Evolutionary conservation across 2,797 vertebrate genomes (phyloP).

Genomic region (Podargus strigoides): DNA sequence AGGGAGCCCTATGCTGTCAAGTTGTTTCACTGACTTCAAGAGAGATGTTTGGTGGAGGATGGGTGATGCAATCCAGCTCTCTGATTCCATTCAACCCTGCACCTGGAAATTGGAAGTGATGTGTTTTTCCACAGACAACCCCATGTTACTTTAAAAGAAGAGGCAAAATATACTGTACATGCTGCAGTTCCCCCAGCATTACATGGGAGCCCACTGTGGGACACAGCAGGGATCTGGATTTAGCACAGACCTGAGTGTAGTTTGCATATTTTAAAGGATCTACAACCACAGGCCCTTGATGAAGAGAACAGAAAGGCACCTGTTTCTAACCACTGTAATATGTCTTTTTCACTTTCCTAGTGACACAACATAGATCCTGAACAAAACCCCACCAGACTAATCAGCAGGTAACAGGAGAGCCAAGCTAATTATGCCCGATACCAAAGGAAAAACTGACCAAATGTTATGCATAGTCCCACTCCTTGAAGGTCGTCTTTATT

Average conservation of each 20-base stretch:
- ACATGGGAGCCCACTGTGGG: not conserved
- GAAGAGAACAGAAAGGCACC: not conserved
- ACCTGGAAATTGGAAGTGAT: constrained; percentile 18
- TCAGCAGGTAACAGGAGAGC: not conserved
- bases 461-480: not conserved
- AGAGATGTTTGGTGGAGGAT: not conserved
- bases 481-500: not conserved
- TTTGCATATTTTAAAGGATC: not conserved
- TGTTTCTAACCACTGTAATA: constrained; percentile 8
- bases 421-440: not conserved
- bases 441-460: not conserved
- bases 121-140: not conserved
- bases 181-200: not conserved
- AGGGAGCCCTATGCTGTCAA: rapidly evolving
- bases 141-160: not conserved
- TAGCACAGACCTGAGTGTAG: not conserved
- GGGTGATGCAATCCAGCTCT: not conserved
- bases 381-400: not conserved
- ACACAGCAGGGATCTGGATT: not conserved
- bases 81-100: not conserved
- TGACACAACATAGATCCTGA: not conserved
- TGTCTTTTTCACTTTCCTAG: not conserved
- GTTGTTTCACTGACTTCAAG: not conserved
- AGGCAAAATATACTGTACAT: not conserved
- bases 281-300: not conserved